phyloP scores from a whole-genome alignment of 2,797 vertebrate species.

The Manis javanica region DNA sequence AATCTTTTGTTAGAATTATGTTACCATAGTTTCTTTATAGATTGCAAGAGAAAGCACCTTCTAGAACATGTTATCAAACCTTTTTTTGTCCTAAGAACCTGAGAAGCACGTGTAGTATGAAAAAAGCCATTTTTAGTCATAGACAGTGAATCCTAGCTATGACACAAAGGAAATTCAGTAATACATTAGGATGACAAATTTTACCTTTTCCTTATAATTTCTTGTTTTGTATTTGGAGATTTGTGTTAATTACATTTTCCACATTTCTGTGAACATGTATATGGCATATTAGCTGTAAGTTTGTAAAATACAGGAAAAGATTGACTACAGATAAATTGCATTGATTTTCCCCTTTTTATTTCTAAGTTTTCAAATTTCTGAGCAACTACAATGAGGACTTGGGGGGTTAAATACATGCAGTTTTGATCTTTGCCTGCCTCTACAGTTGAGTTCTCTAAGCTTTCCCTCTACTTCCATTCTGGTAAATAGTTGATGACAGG shows the following conservation, averaged over 20 bases:
- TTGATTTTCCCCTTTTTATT: not conserved
- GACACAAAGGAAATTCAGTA: not conserved
- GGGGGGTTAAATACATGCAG: not conserved
- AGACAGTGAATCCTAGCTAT: not conserved
- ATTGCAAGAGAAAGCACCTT: not conserved
- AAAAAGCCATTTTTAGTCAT: not conserved
- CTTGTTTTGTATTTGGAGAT: not conserved
- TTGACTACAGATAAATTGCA: not conserved
- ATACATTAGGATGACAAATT: not conserved
- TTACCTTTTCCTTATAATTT: not conserved
- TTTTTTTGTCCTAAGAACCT: not conserved
- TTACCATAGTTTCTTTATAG: not conserved
- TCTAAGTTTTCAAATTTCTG: slow-evolving; percentile 24
- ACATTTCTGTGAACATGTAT: not conserved
- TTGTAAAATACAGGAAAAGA: not conserved
- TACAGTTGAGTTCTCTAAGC: not conserved
- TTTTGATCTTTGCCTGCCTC: not conserved
- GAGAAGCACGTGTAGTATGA: not conserved
- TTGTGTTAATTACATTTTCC: not conserved
- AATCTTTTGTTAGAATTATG: not conserved
- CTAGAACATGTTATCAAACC: not conserved
- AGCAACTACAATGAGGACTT: not conserved
- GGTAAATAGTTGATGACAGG: not conserved
- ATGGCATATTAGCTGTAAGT: not conserved
- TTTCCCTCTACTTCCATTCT: not conserved